Percentiles rank a stretch among this genome's conserved stretches.
These are phyloP conservation scores for Eptatretus atami DNA, from an alignment of 2,797 vertebrate genomes.

Conservation along the genomic window DNA sequence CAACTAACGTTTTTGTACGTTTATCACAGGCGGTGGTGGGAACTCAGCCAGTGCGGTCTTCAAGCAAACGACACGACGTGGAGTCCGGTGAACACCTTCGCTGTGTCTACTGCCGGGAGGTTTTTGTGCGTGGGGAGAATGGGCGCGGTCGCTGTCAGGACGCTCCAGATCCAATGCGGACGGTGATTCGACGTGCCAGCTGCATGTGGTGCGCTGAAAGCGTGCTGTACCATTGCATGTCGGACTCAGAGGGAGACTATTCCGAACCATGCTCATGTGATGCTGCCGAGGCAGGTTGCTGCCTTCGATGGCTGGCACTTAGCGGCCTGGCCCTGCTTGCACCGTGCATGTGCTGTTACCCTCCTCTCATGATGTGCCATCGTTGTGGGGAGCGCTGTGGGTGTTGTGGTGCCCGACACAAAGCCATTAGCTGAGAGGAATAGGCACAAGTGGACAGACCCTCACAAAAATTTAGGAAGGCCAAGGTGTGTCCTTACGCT, in stretches of 20 bases:
- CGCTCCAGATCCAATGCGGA: slow-evolving; percentile 45
- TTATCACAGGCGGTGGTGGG: neutral
- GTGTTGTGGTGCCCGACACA: slow-evolving; percentile 56
- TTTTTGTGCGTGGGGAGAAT: slow-evolving; percentile 43
- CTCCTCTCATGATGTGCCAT: slow-evolving; percentile 48
- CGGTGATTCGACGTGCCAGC: slow-evolving; percentile 48
- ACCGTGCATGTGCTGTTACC: slow-evolving; percentile 79
- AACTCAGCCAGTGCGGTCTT: slow-evolving; percentile 2
- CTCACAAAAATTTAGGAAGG: no score
- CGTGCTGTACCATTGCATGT: slow-evolving; percentile 77
- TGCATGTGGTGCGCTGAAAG: slow-evolving; percentile 77
- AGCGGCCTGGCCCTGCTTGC: slow-evolving; percentile 44
- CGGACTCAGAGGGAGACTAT: slow-evolving; percentile 70
- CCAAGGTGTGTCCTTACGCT: no score
- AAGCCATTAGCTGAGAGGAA: slow-evolving; percentile 45
- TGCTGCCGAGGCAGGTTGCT: slow-evolving; percentile 37
- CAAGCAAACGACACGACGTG: slow-evolving; percentile 2
- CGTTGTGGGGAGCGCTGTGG: slow-evolving; percentile 47
- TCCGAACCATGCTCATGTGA: slow-evolving; percentile 74
- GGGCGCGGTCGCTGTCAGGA: slow-evolving; percentile 54
- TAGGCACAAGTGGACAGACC: no score
- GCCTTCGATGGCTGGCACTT: slow-evolving; percentile 54
- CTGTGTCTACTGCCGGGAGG: slow-evolving; percentile 59
- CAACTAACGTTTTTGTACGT: neutral
- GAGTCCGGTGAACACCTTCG: slow-evolving; percentile 13